Base-by-base conservation (phyloP, 2,797 vertebrate species). In the Telmatherina bonti region DNA sequence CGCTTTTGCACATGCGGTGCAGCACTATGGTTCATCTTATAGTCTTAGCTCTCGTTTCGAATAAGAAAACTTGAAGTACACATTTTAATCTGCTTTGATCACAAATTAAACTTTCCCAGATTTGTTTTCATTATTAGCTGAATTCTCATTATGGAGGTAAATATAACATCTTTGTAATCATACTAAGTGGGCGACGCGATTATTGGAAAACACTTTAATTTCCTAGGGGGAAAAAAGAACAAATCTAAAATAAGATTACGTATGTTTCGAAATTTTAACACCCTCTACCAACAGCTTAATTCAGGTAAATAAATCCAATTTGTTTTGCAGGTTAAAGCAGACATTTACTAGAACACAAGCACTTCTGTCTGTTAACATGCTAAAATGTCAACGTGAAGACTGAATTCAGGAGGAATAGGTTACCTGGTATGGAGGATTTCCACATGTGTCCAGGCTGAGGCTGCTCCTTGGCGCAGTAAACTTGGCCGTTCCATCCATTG, bases 401-500 rank as follows among this genome's bases (percentile, higher is more conserved):
- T 38, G 67, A 24, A 74, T 57, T 43, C 26, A 16, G 29, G 31
- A 15, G 24, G 26, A 58, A 52, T 20, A n/a, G 16, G 78, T 30
- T 96, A 99, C 97, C 98, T 93, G 96, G 95, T 85, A 98, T 94
- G 65, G 96, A 94, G 80, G 96, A 95, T 85, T 99, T 99, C 97
- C 97, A 99, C 88, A 99, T 96, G 89, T 97, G 96, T 76, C 94
- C 94, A 30, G 96, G 92, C 92, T 97, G 97, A 59, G 95, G 93
- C 89, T 97, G 97, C 81, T 99, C 97, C 93, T 99, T 99, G 78
- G 96, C 93, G 93, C 97, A 98, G 92, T 98, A 99, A 88, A 99
- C 95, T 87, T 97, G 97, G 79, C 96, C 93, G 92, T 96, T 98
- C 98, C 98, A 99, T 65, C 96, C 96, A 85, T 96, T 97, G 82